Conservation (phyloP, 2,113 vertebrate species). For the Panthera uncia region DNA sequence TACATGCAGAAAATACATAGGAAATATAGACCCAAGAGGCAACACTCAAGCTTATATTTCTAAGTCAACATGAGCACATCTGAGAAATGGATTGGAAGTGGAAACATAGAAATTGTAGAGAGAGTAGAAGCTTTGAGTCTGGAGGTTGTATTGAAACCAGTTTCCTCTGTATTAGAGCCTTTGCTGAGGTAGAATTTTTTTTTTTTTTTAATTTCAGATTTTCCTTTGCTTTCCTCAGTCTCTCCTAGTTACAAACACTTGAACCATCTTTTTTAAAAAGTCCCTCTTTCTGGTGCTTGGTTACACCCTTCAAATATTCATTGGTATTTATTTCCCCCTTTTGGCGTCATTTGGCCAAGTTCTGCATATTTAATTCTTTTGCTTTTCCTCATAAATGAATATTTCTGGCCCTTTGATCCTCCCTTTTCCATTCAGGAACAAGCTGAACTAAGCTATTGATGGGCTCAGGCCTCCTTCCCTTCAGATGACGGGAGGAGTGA, state of each 20-base stretch:
- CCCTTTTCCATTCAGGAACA: conserved; percentile 8
- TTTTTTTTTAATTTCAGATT: not conserved
- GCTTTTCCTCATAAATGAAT: conserved; percentile 64
- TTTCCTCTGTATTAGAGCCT: not conserved
- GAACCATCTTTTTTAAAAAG: conserved; percentile 45
- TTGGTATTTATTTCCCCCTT: conserved; percentile 36
- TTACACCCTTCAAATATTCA: conserved; percentile 50
- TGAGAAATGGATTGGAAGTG: not conserved
- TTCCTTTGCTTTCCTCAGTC: conserved; percentile 50
- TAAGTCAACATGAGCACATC: not conserved
- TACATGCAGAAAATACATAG: not conserved
- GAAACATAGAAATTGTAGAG: not conserved
- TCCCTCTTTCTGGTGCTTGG: conserved; percentile 50
- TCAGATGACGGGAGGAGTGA: not conserved
- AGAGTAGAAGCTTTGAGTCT: not conserved
- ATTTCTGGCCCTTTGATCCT: conserved; percentile 54
- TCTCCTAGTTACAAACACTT: conserved; percentile 37
- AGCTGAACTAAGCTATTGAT: conserved; percentile 52
- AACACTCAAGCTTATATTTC: not conserved
- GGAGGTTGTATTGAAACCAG: not conserved
- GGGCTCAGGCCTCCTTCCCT: conserved; percentile 9
- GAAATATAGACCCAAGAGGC: not conserved
- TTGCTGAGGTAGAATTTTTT: conserved; percentile 21
- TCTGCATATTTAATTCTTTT: conserved; percentile 67
- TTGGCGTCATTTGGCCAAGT: conserved; percentile 54